Base-by-base conservation (phyloP, 2,113 vertebrate species). In the Odontesthes bonariensis region DNA sequence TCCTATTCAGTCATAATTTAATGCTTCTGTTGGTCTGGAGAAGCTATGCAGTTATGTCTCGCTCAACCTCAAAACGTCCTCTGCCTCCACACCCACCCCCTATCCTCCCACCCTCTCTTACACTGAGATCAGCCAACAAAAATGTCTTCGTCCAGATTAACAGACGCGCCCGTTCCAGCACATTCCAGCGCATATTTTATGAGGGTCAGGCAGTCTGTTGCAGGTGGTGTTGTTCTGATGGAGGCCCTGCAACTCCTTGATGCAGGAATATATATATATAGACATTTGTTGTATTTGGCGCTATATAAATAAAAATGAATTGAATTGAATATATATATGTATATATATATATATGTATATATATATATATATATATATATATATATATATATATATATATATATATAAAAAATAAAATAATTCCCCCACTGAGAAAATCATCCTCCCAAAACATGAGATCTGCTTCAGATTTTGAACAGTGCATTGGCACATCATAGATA, bases 121-220 rank as follows among this genome's bases (percentile, higher is more conserved):
- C 71, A 60, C 61, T 85, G 88, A 89, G 86, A 91, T 92, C 88
- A 91, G 86, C 82, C 89, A 89, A 91, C 87, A 90, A 90, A 91
- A 91, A 92, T 89, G 90, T 92, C 91, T 90, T 87, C 67, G 72
- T 83, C 86, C 84, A 84, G 86, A 91, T 88, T 84, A 91, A 84
- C 85, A 90, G 91, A 91, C 77, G 47, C 13, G 59, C 79, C 80
- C 64, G 83, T 89, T 90, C 88, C 84, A 90, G 89, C 86, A 90
- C 86, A 89, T 90, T 91, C 87, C 89, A 82, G 69, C 53, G 54
- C 82, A 83, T 83, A 75, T 79, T 92, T 91, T 86, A 91, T 77
- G 90, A 88, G 88, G 83, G 88, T 89, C 91, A 88, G 20, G 73
- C 80, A 82, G 88, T 86, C 76, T 81, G 83, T 61, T 91, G 89